Evolutionary conservation across 2,888 invertebrate genomes (phyloP).

Genomic region (Parnassius glacialis): DNA sequence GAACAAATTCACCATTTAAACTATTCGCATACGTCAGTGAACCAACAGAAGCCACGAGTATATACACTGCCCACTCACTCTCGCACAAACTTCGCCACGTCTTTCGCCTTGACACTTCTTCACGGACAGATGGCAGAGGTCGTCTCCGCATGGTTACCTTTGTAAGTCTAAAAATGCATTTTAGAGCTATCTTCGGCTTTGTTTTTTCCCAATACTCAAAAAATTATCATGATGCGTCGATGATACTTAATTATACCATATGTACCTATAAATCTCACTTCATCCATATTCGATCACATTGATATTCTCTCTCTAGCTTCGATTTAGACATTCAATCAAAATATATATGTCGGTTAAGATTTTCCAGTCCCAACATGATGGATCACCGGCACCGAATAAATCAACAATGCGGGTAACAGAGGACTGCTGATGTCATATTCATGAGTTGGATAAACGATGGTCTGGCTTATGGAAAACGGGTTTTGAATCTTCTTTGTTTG

Average conservation of each 20-base stretch:
- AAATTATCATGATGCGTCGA: background rate
- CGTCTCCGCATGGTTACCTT: constrained; percentile 70
- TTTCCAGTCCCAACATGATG: constrained; percentile 49
- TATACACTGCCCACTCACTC: constrained; percentile 82
- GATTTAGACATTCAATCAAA: background rate
- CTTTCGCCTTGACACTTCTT: constrained; percentile 62
- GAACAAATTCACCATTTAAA: constrained; percentile 90
- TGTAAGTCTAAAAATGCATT: background rate
- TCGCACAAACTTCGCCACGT: constrained; percentile 58
- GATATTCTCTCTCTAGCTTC: background rate
- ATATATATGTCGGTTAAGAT: background rate
- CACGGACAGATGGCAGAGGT: constrained; percentile 67
- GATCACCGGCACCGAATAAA: constrained; percentile 64
- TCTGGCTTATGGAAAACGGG: constrained; percentile 27
- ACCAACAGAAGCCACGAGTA: constrained; percentile 84
- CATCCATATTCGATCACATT: background rate
- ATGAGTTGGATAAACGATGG: constrained; percentile 61
- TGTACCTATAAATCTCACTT: background rate
- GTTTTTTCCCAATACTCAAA: background rate
- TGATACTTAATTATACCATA: too few relatives aligned
- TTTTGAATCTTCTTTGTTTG: background rate
- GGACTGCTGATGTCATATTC: constrained; percentile 73
- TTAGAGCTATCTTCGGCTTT: background rate
- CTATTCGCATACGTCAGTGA: constrained; percentile 87
- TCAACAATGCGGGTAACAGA: constrained; percentile 58